Evolutionary conservation across 2,888 invertebrate species (phyloP).

Genomic region (Flabesymbios commensalis): DNA sequence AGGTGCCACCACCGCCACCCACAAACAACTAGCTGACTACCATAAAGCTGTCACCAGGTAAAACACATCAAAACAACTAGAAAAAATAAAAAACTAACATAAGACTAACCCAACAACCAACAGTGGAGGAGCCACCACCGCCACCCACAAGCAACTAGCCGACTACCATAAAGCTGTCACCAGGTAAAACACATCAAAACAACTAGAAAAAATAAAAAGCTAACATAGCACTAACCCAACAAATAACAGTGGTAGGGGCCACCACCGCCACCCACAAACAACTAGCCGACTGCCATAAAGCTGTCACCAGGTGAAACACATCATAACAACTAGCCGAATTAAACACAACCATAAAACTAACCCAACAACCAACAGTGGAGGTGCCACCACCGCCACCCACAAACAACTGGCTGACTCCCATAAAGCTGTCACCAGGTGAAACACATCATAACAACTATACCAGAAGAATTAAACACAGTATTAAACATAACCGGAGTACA

Average conservation of each 20-base stretch:
- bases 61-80: no score
- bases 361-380: slow-evolving; percentile 68
- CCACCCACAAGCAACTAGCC: slow-evolving; percentile 27
- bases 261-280: slow-evolving; percentile 37
- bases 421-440: slow-evolving; percentile 24
- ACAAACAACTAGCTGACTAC: slow-evolving; percentile 31
- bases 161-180: slow-evolving; percentile 29
- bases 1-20: slow-evolving; percentile 34
- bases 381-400: slow-evolving; percentile 35
- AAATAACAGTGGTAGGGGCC: slow-evolving; percentile 61
- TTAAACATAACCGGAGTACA: slow-evolving; percentile 71
- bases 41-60: slow-evolving; percentile 26
- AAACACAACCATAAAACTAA: no score
- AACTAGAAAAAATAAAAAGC: no score
- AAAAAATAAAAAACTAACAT: no score
- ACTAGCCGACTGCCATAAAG: slow-evolving; percentile 29
- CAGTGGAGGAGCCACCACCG: slow-evolving; percentile 32
- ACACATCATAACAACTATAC: no score
- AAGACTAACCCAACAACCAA: slow-evolving; percentile 76
- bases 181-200: slow-evolving; percentile 9
- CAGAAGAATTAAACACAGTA: no score
- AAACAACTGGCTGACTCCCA: slow-evolving; percentile 33
- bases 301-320: slow-evolving; percentile 26
- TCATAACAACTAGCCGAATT: no score
- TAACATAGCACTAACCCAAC: no score